A percentile compares a stretch with the other conserved stretches of the same genome.
Conservation (phyloP, 1,140 invertebrate genomes). For the Grapholita molesta region DNA sequence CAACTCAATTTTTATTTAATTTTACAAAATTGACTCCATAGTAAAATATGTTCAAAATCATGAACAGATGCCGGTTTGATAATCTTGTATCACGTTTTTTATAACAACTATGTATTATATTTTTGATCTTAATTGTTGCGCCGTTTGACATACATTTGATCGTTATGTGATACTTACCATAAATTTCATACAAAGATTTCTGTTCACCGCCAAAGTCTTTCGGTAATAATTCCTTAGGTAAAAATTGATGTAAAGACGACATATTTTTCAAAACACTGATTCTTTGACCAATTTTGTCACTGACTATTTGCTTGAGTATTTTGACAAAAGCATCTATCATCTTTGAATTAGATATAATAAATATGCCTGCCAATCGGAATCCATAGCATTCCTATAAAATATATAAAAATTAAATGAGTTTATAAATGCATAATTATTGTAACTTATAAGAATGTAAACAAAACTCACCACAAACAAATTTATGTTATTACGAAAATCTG, state of each 20-base stretch:
- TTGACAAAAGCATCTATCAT: neutral
- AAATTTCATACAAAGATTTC: neutral
- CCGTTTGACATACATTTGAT: no score
- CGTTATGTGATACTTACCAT: neutral
- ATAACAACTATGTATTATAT: no score
- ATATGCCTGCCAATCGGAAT: neutral
- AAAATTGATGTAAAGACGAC: neutral
- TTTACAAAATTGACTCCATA: no score
- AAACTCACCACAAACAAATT: neutral
- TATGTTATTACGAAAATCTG: neutral
- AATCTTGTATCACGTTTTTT: no score
- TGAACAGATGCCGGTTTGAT: no score
- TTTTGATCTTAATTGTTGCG: no score
- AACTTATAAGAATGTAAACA: neutral
- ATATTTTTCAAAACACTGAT: neutral
- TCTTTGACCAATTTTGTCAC: neutral
- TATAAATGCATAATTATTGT: neutral
- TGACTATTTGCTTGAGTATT: neutral
- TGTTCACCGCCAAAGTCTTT: neutral
- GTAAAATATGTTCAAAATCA: no score
- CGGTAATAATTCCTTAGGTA: neutral
- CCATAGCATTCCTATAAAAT: neutral
- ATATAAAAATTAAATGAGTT: neutral
- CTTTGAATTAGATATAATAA: neutral
- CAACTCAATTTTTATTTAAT: no score